phyloP scores from a whole-genome alignment of 2,113 vertebrate species.

The Physeter macrocephalus region DNA sequence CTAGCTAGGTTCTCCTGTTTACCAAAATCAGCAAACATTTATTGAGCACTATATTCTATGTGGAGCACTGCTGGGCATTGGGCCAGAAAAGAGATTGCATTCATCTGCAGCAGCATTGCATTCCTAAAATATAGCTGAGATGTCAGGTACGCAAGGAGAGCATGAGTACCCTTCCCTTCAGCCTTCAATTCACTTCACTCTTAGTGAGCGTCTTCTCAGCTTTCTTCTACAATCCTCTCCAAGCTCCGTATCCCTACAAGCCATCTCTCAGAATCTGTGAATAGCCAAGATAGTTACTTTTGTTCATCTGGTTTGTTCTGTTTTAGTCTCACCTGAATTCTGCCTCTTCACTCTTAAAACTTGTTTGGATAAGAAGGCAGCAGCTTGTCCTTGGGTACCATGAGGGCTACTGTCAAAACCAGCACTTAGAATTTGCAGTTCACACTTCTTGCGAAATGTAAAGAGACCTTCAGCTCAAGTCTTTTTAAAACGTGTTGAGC shows the following conservation, averaged over 20 bases:
- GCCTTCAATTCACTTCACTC: background rate
- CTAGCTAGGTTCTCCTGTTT: background rate
- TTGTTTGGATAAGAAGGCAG: background rate
- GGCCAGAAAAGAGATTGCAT: background rate
- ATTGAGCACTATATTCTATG: background rate
- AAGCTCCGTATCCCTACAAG: background rate
- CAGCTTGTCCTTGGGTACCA: too few species aligned
- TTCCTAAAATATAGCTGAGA: background rate
- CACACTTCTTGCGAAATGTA: background rate
- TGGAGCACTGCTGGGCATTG: background rate
- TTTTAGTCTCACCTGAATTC: background rate
- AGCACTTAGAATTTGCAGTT: background rate
- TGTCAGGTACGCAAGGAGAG: background rate
- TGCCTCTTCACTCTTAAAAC: background rate
- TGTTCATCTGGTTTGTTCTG: background rate
- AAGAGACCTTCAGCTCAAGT: background rate
- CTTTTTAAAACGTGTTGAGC: background rate
- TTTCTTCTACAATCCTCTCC: background rate
- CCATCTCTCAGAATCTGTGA: background rate
- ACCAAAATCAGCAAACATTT: background rate
- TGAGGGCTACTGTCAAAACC: background rate
- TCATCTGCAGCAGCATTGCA: background rate
- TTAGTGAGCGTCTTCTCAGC: background rate
- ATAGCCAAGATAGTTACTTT: background rate
- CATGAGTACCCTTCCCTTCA: background rate